Conservation (phyloP, 2,113 vertebrate genomes). For the Colius striatus region DNA sequence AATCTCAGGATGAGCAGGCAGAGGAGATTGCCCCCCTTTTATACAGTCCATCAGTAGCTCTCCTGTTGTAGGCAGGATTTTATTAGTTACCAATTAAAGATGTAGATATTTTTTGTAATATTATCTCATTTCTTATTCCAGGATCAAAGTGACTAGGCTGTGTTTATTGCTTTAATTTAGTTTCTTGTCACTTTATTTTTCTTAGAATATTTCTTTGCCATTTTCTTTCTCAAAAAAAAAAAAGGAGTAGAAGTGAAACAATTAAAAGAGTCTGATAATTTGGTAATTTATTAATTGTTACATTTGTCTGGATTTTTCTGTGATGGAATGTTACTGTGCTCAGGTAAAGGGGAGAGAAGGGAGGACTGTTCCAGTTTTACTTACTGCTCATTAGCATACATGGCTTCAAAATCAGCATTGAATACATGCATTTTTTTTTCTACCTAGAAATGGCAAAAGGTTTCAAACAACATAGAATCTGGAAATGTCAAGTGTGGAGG, state of each 20-base stretch:
- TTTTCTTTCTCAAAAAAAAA: not conserved
- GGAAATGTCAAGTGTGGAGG: conserved; percentile 14
- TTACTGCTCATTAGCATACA: not conserved
- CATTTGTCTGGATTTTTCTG: not conserved
- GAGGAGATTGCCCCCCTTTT: not conserved
- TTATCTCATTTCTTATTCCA: not conserved
- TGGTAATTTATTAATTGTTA: not conserved
- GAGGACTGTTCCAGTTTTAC: not conserved
- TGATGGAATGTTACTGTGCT: not conserved
- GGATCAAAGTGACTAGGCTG: not conserved
- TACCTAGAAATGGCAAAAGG: not conserved
- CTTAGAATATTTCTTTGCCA: not conserved
- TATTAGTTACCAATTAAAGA: not conserved
- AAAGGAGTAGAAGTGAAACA: not conserved
- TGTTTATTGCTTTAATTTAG: not conserved
- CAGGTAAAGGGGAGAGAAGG: not conserved
- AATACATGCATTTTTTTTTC: not conserved
- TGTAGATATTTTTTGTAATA: not conserved
- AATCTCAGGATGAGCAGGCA: not conserved
- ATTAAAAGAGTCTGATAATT: not conserved
- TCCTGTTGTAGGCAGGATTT: not conserved
- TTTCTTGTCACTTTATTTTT: not conserved
- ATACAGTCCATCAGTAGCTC: not conserved
- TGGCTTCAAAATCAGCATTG: not conserved
- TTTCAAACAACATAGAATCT: not conserved